Evolutionary conservation across 2,888 invertebrate genomes (phyloP).

Genomic region (Frankliniella fusca): DNA sequence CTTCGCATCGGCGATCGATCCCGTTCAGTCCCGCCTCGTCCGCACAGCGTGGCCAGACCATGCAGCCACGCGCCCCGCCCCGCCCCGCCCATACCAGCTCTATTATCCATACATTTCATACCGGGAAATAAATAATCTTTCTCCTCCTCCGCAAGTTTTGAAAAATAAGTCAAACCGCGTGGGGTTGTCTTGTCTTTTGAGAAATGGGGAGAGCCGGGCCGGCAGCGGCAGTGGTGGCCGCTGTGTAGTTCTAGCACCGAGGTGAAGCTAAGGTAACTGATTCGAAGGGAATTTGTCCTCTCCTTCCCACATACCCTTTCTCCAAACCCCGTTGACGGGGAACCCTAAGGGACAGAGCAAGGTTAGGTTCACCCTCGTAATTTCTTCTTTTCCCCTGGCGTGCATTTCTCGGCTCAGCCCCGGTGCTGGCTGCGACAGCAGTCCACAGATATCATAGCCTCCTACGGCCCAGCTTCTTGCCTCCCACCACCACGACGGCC

Average conservation of each 20-base stretch:
- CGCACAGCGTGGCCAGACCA: not conserved
- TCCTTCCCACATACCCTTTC: too few species aligned
- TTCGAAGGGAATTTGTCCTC: not conserved
- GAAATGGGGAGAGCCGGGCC: not conserved
- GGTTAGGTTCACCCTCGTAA: not conserved
- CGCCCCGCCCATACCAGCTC: too few species aligned
- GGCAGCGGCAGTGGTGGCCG: not conserved
- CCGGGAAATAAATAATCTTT: not conserved
- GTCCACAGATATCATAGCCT: not conserved
- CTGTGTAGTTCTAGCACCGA: too few species aligned
- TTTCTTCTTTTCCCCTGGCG: conserved; percentile 4
- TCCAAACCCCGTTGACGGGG: not conserved
- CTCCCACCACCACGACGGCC: not conserved
- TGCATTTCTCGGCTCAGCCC: not conserved
- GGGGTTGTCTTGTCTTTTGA: not conserved
- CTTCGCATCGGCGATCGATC: not conserved
- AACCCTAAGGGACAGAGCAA: not conserved
- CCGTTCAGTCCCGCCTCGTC: not conserved
- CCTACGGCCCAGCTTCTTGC: not conserved
- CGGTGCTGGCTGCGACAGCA: not conserved
- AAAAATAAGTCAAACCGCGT: conserved; percentile 2
- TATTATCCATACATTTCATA: too few species aligned
- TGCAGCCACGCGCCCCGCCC: not conserved
- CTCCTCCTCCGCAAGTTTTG: not conserved
- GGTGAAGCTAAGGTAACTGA: not conserved